phyloP scores from a whole-genome alignment of 1,140 invertebrate genomes.

The Apis laboriosa region DNA sequence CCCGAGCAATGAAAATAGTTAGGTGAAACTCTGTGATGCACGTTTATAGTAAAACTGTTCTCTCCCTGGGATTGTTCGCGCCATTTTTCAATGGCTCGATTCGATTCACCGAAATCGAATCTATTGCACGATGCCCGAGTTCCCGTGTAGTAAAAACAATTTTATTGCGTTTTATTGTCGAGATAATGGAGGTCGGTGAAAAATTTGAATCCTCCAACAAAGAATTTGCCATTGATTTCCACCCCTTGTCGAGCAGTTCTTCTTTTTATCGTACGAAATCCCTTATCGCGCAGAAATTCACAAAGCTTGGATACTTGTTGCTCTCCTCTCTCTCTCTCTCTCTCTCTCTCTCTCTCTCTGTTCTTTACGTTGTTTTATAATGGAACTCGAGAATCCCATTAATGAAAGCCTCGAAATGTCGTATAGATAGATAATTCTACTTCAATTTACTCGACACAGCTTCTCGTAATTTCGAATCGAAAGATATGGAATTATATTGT shows the following conservation, averaged over 20 bases:
- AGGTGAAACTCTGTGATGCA: background rate
- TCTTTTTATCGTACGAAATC: background rate
- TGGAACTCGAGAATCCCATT: background rate
- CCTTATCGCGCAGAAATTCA: background rate
- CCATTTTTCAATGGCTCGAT: conserved; percentile 19
- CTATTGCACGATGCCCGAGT: background rate
- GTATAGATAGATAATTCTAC: too few relatives aligned
- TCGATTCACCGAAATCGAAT: background rate
- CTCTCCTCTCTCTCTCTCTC: background rate
- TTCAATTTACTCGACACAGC: too few relatives aligned
- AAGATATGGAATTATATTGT: too few relatives aligned
- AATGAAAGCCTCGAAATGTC: background rate
- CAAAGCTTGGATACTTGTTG: conserved; percentile 9
- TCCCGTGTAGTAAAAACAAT: background rate
- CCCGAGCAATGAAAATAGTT: background rate
- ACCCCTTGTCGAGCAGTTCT: background rate
- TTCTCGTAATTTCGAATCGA: too few relatives aligned
- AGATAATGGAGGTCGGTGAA: conserved; percentile 13
- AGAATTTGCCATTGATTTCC: conserved; percentile 18
- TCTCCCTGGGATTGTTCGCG: background rate
- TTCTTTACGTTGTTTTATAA: background rate
- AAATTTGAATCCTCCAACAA: background rate
- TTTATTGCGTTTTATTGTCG: background rate
- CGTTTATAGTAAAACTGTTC: background rate
- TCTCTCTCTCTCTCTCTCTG: background rate